Base-by-base conservation (phyloP, 2,888 invertebrate genomes). In the Nymphalis polychloros region DNA sequence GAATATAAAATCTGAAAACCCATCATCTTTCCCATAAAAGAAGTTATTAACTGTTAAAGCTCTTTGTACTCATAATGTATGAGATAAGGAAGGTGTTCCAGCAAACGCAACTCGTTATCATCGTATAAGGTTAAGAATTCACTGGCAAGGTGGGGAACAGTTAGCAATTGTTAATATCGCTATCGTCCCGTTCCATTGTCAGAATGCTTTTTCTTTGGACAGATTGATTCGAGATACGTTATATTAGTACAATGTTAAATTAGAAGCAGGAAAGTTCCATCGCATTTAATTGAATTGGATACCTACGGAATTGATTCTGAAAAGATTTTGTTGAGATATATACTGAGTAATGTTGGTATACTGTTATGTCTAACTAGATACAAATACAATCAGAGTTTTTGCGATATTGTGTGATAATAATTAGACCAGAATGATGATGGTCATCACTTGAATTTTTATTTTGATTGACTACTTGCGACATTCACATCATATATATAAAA, bases 101-200 rank as follows among this genome's bases (percentile, higher is more conserved):
- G 63, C 64, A 59, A 70, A 57, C 47, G 59, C 47, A 17, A 41
- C n/a, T 68, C 59, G 68, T 70, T 70, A 72, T 64, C 68, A 65
- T 52, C 63, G 23, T 63, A 70, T 64, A 68, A 72, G 80, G 81
- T 79, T 77, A 69, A 72, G 76, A 79, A 78, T 78, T 76, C 79
- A 79, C 79, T 81, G 81, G 80, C 81, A 81, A 78, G 78, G 74
- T 76, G 70, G 79, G 78, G 79, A 86, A 89, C 90, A 88, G 90
- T 89, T 90, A 89, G 77, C 83, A 82, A 89, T 88, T 88, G 88
- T 89, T 87, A 83, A 80, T 85, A 86, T 82, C 80, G 81, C 81
- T 85, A 85, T 83, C 81, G 79, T 83, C 78, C 83, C 79, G 86
- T 86, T 88, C 88, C 83, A 85, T 86, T 86, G 86, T 86, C 83